Evolutionary conservation across 2,888 invertebrate species (phyloP).

Genomic region (Amiota communis): DNA sequence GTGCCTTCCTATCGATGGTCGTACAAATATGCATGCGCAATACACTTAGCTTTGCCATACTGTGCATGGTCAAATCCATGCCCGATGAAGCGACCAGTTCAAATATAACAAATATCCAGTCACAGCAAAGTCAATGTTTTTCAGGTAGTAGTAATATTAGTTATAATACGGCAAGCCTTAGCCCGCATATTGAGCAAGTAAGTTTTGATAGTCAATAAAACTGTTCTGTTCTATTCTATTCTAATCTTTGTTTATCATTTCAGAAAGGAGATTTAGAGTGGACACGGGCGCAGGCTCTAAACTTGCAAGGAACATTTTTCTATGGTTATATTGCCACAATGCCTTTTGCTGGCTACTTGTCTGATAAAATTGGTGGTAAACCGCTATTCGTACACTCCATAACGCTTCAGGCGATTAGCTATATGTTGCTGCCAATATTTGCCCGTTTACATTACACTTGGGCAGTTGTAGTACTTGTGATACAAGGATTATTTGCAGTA

Average conservation of each 20-base stretch:
- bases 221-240: neutral
- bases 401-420: conserved; percentile 69
- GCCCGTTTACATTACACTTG: conserved; percentile 70
- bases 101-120: neutral
- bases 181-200: conserved; percentile 31
- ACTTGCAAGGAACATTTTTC: conserved; percentile 75
- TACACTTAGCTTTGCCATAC: conserved; percentile 75
- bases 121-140: neutral
- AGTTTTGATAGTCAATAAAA: conserved; percentile 24
- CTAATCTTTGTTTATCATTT: conserved; percentile 4
- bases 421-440: conserved; percentile 73
- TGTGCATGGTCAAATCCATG: conserved; percentile 75
- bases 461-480: conserved; percentile 70
- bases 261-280: conserved; percentile 74
- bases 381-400: conserved; percentile 68
- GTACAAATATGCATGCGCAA: conserved; percentile 73
- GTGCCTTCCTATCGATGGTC: conserved; percentile 68
- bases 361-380: conserved; percentile 73
- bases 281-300: conserved; percentile 75
- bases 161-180: neutral
- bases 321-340: conserved; percentile 74
- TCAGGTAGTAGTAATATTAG: neutral
- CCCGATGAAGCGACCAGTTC: conserved; percentile 35
- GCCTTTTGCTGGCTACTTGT: conserved; percentile 71
- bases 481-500: conserved; percentile 75